Conservation (phyloP, 2,797 vertebrate genomes). For the Chaenodraco wilsoni region DNA sequence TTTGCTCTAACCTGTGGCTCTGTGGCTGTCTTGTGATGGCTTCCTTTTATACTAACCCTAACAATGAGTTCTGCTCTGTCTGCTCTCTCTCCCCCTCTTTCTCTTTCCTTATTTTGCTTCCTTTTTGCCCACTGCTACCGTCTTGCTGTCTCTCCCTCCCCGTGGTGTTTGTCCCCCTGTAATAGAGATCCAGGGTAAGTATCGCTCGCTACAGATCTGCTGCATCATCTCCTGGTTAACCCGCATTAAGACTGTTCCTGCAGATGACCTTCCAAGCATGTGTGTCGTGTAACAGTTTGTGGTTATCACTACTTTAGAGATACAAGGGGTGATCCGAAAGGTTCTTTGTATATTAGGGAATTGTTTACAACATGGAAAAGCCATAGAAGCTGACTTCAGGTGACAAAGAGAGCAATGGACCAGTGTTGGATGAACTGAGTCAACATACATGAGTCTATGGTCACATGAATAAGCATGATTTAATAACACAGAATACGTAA, state of each 20-base stretch:
- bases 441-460: not conserved
- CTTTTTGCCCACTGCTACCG: slow-evolving; percentile 41
- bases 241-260: slow-evolving; percentile 10
- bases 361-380: not conserved
- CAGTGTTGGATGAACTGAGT: not conserved
- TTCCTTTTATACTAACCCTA: slow-evolving; percentile 82
- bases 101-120: slow-evolving; percentile 55
- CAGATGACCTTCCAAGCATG: slow-evolving; percentile 10
- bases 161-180: slow-evolving; percentile 59
- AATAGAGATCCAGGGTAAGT: slow-evolving; percentile 87
- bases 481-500: not conserved
- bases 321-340: not conserved
- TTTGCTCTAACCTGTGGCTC: slow-evolving; percentile 76
- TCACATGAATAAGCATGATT: slow-evolving; percentile 2
- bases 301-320: not conserved
- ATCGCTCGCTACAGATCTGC: slow-evolving; percentile 34
- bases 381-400: not conserved
- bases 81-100: slow-evolving; percentile 38
- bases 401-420: not conserved
- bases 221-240: slow-evolving; percentile 9
- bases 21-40: slow-evolving; percentile 79
- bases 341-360: slow-evolving; percentile 4
- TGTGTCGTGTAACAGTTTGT: not conserved
- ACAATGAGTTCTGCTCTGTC: slow-evolving; percentile 78
- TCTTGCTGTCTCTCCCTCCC: slow-evolving; percentile 44